These are phyloP conservation scores for Philypnodon macrostomus DNA, from an alignment of 2,797 vertebrate genomes.

Conservation along the genomic window DNA sequence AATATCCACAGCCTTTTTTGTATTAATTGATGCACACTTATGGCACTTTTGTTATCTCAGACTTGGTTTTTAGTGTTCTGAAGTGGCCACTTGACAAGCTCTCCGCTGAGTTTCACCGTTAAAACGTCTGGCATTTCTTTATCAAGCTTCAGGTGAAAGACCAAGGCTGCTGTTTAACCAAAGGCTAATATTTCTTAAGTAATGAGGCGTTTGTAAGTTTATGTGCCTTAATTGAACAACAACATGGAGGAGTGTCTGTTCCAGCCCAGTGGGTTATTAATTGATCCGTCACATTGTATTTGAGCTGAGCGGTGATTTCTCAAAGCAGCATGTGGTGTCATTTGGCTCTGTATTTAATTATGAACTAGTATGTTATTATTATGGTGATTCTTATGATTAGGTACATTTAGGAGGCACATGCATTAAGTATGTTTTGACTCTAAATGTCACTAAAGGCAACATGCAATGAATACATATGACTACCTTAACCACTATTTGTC, in stretches of 20 bases:
- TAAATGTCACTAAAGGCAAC: no score
- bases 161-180: background rate
- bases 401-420: background rate
- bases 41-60: background rate
- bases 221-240: background rate
- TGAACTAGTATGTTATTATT: background rate
- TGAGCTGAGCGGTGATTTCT: slow-evolving; percentile 6
- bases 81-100: background rate
- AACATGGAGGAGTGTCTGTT: background rate
- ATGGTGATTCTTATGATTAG: background rate
- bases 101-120: background rate
- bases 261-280: slow-evolving; percentile 4
- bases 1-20: background rate
- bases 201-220: background rate
- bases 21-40: background rate
- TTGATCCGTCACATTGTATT: background rate
- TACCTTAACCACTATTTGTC: no score
- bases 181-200: slow-evolving; percentile 1
- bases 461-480: no score
- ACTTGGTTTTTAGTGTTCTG: background rate
- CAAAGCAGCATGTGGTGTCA: slow-evolving; percentile 1
- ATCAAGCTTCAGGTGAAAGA: background rate
- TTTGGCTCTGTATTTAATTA: background rate
- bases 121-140: background rate
- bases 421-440: background rate